Base-by-base conservation (phyloP, 2,888 invertebrate species). In the Siphonodentalium dalli region DNA sequence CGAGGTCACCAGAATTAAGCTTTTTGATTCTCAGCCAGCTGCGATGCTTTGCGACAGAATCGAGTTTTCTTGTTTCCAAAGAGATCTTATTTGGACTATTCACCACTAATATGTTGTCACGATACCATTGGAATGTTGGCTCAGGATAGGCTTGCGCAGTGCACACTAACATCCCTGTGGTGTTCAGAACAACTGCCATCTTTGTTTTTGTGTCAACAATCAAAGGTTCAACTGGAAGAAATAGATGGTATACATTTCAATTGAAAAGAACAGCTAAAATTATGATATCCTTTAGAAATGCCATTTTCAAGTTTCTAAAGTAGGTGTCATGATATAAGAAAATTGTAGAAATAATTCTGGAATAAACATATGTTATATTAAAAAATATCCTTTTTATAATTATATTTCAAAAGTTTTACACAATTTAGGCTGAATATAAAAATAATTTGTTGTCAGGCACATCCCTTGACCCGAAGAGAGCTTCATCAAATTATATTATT, bases 91-190 rank as follows among this genome's bases (percentile, higher is more conserved):
- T n/a, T 7, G 15, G 39, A n/a, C 39, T 21, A 11, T 21, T 26
- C 3, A 39, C 15, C 8, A 63, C 29, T 33, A 50, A 41, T 24
- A 33, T 33, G 7, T 55, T 61, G 37, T 61, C 56, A 41, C 61
- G 54, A 43, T 61, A 68, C 74, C 74, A 74, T 34, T 51, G 46
- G 50, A 71, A 68, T 9, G 28, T 29, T 2, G 74, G 72, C 5
- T 49, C 31, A 6, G 71, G 72, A 45, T 66, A 64, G 6, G 66
- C 66, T 37, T 68, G 64, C 2, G 64, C 61, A 2, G 40, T 41
- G 55, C 72, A 72, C 3, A 52, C 50, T 20, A 72, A 43, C 2
- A 27, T 50, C 0, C 65, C 61, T 3, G 55, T 49, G n/a, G 63
- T 56, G 11, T 54, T 54, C 0, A 64, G 47, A 11, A 58, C 56